These are phyloP conservation scores for Drosophila mercatorum DNA, from an alignment of 2,888 invertebrate genomes.

Conservation along the genomic window DNA sequence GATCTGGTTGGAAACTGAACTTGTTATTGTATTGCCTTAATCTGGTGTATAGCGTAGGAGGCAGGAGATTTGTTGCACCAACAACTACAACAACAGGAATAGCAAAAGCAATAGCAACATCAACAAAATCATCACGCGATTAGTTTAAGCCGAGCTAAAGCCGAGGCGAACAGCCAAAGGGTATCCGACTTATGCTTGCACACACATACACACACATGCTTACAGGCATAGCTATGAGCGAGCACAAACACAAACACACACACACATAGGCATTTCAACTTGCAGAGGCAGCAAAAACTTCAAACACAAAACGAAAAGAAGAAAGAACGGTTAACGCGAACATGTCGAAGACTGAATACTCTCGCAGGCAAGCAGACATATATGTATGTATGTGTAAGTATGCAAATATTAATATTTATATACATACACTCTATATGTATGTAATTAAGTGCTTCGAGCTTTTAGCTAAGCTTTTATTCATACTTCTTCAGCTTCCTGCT, in stretches of 20 bases:
- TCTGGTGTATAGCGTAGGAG: conserved; percentile 48
- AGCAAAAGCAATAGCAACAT: conserved; percentile 12
- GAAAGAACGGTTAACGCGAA: conserved; percentile 1
- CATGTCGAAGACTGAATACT: background rate
- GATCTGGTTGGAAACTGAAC: conserved; percentile 61
- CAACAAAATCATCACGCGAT: conserved; percentile 51
- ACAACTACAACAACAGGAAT: conserved; percentile 32
- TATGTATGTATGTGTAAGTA: background rate
- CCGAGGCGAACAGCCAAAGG: conserved; percentile 46
- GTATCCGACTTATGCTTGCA: conserved; percentile 27
- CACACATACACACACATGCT: conserved; percentile 14
- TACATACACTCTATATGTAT: background rate
- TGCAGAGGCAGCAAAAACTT: conserved; percentile 62
- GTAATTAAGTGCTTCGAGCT: background rate
- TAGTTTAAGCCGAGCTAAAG: conserved; percentile 45
- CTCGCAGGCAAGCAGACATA: background rate
- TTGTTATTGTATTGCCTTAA: conserved; percentile 61
- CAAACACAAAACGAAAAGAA: conserved; percentile 65
- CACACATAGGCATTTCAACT: conserved; percentile 25
- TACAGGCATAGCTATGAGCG: conserved; percentile 21
- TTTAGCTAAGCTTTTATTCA: background rate
- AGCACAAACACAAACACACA: conserved; percentile 23
- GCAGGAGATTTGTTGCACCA: conserved; percentile 48
- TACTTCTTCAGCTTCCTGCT: background rate
- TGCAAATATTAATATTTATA: background rate